Base-by-base conservation (phyloP, 2,888 invertebrate genomes). In the Eupsilia transversa region DNA sequence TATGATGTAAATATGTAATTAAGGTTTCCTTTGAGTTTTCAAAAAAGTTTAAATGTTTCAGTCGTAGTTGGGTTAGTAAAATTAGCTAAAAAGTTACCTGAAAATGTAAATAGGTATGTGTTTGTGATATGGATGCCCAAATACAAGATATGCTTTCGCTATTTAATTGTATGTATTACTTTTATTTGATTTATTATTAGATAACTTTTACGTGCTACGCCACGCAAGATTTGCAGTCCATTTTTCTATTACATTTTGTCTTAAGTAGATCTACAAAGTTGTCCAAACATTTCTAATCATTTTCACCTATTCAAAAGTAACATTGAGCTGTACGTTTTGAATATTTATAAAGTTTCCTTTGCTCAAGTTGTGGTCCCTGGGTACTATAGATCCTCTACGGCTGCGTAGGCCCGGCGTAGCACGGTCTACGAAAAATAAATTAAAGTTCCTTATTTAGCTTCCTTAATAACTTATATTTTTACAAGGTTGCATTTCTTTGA, bases 381-480 rank as follows among this genome's bases (percentile, higher is more conserved):
- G 20, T 56, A 35, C 43, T 43, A 35, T 57, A 27, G 3, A 1
- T 43, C n/a, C 41, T 43, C 43, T 61, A 72, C 73, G 73, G 4
- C 30, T 72, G 10, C 61, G 72, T 61, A 74, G 72, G 41, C 33
- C 6, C 14, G 12, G 27, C 72, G 73, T 72, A 72, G 72, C 72
- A 56, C 30, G 38, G 52, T 56, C 38, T 63, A 63, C 63, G 61
- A 46, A 27, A 56, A n/a, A 30, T n/a, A 5, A 7, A 9, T 43
- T 23, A 23, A 33, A 33, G 0, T 52, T 23, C 4, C 3, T 41
- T 38, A 41, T 23, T 10, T 38, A n/a, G 10, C 5, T 23, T 49
- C 10, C 17, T 49, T 63, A 27, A 23, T 33, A 27, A 20, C 20
- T 10, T 52, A 0, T 38, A 35, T 14, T 23, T 35, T 43, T 35